Conservation (phyloP, 2,888 invertebrate genomes). For the Drosophila nr. medialis region DNA sequence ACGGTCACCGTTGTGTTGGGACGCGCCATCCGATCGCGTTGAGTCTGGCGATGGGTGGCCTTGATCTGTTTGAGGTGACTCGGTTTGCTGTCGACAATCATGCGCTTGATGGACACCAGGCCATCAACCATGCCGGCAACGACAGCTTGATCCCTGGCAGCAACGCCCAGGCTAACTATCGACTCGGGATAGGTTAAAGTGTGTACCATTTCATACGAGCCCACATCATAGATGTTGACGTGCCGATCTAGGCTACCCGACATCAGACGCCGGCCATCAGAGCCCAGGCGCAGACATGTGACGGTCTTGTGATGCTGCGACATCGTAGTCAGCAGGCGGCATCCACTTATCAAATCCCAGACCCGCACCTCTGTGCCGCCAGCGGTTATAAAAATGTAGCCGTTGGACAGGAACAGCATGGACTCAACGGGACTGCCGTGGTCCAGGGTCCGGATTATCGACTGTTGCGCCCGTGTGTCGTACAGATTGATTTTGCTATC, state of each 20-base stretch:
- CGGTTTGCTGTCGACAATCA: constrained; percentile 86
- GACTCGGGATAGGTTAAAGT: constrained; percentile 96
- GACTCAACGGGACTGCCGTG: constrained; percentile 97
- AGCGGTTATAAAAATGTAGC: constrained; percentile 95
- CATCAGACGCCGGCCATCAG: constrained; percentile 92
- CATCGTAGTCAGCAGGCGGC: constrained; percentile 91
- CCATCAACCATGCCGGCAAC: constrained; percentile 97
- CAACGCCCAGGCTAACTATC: constrained; percentile 92
- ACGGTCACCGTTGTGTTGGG: constrained; percentile 74
- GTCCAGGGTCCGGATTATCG: constrained; percentile 88
- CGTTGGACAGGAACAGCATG: constrained; percentile 93
- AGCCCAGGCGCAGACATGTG: constrained; percentile 93
- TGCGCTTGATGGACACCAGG: constrained; percentile 92
- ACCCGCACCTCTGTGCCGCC: constrained; percentile 96
- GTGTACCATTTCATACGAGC: constrained; percentile 94
- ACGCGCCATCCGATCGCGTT: neutral
- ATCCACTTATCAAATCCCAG: constrained; percentile 95
- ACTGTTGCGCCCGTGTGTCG: constrained; percentile 91
- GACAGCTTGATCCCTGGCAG: constrained; percentile 91
- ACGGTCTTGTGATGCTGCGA: constrained; percentile 98
- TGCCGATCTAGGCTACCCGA: constrained; percentile 97
- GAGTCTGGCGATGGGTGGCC: neutral
- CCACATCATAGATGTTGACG: constrained; percentile 95
- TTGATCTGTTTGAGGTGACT: constrained; percentile 79
- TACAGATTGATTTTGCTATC: constrained; percentile 95